These are phyloP conservation scores for Halcyon malimbica DNA, from an alignment of 2,113 vertebrate species.

Conservation along the genomic window DNA sequence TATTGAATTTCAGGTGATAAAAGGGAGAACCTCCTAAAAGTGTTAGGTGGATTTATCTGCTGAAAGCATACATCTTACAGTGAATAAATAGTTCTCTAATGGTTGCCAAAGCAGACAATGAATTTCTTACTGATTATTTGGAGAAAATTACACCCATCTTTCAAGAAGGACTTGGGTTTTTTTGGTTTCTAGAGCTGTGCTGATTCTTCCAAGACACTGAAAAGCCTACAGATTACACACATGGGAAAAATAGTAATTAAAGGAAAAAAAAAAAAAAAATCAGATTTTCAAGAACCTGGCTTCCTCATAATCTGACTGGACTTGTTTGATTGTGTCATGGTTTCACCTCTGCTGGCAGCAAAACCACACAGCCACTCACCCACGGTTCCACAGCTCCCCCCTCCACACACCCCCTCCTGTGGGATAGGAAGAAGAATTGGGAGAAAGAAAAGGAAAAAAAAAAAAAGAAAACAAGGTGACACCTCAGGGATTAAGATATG, in stretches of 20 bases:
- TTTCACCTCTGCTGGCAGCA: too few relatives aligned
- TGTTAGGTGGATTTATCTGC: neutral
- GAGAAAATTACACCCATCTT: neutral
- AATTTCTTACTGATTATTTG: neutral
- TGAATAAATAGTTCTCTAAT: neutral
- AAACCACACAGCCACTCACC: too few relatives aligned
- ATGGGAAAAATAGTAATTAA: neutral
- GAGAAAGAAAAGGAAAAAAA: too few relatives aligned
- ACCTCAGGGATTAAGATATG: too few relatives aligned
- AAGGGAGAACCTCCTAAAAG: neutral
- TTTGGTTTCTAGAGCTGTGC: neutral
- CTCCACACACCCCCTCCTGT: too few relatives aligned
- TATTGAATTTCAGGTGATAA: neutral
- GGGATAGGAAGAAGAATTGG: too few relatives aligned
- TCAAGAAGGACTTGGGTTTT: neutral
- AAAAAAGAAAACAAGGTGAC: too few relatives aligned
- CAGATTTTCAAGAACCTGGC: neutral
- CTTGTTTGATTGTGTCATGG: neutral
- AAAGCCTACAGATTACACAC: neutral
- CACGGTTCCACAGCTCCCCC: too few relatives aligned
- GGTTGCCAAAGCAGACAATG: neutral
- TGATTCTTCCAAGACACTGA: neutral
- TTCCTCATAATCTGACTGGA: neutral
- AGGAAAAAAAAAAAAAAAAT: neutral
- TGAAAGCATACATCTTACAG: neutral